phyloP scores from a whole-genome alignment of 2,797 vertebrate species.

The Anabacerthia variegaticeps region DNA sequence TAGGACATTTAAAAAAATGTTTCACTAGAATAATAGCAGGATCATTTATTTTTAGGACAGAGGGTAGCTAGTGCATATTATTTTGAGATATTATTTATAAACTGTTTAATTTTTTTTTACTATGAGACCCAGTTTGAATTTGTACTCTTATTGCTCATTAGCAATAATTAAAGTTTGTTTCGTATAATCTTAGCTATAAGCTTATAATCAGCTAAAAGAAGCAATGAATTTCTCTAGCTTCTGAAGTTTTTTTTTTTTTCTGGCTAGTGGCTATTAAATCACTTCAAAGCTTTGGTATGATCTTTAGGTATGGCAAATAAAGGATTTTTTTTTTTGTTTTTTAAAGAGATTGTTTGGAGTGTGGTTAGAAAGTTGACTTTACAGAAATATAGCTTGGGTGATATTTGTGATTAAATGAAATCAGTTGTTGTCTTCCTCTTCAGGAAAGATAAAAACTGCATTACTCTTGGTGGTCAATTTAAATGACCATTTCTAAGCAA shows the following conservation, averaged over 20 bases:
- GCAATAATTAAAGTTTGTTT: slow-evolving; percentile 21
- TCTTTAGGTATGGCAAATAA: not conserved
- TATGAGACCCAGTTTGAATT: not conserved
- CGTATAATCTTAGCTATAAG: not conserved
- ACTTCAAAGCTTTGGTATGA: not conserved
- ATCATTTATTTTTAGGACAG: slow-evolving; percentile 24
- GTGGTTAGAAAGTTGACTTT: not conserved
- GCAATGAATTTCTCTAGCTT: not conserved
- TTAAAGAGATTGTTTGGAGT: not conserved
- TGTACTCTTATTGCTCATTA: not conserved
- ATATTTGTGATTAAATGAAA: slow-evolving; percentile 4
- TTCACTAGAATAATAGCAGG: not conserved
- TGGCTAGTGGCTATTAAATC: not conserved
- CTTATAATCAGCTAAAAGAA: slow-evolving; percentile 2
- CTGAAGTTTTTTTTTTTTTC: not conserved
- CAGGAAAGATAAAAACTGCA: not conserved
- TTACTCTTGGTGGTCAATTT: not conserved
- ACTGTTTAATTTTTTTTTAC: not conserved
- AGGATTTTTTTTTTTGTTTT: not conserved
- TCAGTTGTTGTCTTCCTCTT: not conserved
- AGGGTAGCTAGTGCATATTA: not conserved
- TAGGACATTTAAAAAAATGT: not conserved
- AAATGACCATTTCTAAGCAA: not conserved
- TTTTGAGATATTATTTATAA: slow-evolving; percentile 15
- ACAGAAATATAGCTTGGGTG: not conserved